These are phyloP conservation scores for Hecatera dysodea DNA, from an alignment of 2,888 invertebrate species.

Conservation along the genomic window DNA sequence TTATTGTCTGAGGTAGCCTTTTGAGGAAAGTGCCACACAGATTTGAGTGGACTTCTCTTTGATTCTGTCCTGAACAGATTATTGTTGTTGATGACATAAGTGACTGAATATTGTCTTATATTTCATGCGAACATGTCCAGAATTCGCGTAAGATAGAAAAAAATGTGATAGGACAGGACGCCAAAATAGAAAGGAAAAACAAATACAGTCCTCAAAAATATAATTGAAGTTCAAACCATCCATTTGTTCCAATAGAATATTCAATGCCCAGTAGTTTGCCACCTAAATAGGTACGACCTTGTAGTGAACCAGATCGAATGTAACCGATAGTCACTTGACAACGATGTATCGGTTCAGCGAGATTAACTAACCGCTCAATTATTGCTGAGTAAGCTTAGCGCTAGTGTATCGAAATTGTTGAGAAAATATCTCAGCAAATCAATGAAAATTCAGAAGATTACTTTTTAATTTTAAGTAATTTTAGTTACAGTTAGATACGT, in stretches of 20 bases:
- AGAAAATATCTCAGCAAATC: background rate
- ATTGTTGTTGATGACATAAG: too few species aligned
- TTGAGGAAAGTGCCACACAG: too few species aligned
- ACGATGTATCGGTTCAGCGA: conserved; percentile 26
- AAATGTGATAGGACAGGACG: too few species aligned
- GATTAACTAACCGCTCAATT: conserved; percentile 33
- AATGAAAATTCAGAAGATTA: background rate
- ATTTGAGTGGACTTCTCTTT: too few species aligned
- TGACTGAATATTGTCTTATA: too few species aligned
- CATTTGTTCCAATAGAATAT: background rate
- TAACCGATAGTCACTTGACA: conserved; percentile 4
- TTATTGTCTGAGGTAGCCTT: too few species aligned
- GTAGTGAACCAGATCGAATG: conserved; percentile 8
- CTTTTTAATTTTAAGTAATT: background rate
- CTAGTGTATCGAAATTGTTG: background rate
- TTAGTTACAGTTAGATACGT: too few species aligned
- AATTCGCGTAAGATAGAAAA: too few species aligned
- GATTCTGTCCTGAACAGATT: too few species aligned
- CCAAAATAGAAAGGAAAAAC: too few species aligned
- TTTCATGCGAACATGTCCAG: too few species aligned
- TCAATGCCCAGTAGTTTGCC: background rate
- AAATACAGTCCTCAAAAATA: too few species aligned
- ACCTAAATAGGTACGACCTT: conserved; percentile 21
- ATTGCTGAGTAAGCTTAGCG: conserved; percentile 2
- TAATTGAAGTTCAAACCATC: background rate